Evolutionary conservation across 2,888 invertebrate genomes (phyloP).

Genomic region (Pachliopta kotzebuea): DNA sequence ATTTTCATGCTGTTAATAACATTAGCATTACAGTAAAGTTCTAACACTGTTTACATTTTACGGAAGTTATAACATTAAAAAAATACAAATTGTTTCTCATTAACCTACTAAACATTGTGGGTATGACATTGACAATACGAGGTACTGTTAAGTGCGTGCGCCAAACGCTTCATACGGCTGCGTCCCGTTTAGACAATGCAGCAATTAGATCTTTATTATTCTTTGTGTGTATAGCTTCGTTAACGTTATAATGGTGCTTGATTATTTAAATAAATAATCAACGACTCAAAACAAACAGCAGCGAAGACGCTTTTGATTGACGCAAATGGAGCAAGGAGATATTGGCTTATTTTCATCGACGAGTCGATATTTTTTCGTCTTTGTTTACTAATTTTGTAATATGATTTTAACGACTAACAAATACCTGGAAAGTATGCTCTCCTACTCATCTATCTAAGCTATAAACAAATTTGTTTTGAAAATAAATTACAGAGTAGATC

Average conservation of each 20-base stretch:
- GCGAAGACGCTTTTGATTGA: conserved; percentile 1
- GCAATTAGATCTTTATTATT: conserved; percentile 65
- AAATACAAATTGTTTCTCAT: conserved; percentile 38
- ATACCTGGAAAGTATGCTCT: conserved; percentile 4
- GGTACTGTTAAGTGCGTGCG: conserved; percentile 59
- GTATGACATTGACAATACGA: conserved; percentile 51
- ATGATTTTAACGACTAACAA: conserved; percentile 11
- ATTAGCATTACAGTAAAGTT: conserved; percentile 1
- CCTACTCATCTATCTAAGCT: background rate
- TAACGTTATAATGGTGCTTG: conserved; percentile 25
- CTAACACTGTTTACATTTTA: conserved; percentile 1
- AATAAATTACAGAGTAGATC: background rate
- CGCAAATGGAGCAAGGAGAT: conserved; percentile 10
- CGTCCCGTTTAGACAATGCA: conserved; percentile 53
- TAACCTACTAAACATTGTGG: conserved; percentile 39
- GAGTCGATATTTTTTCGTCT: conserved; percentile 8
- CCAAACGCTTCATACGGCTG: conserved; percentile 52
- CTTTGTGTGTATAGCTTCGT: conserved; percentile 50
- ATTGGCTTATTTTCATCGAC: background rate
- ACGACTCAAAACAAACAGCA: background rate
- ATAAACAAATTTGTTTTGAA: background rate
- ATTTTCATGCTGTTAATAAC: conserved; percentile 12
- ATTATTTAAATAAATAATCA: conserved; percentile 23
- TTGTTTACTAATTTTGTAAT: conserved; percentile 8
- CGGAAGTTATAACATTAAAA: conserved; percentile 28